phyloP scores from a whole-genome alignment of 2,113 vertebrate species.

The Eclectus roratus region DNA sequence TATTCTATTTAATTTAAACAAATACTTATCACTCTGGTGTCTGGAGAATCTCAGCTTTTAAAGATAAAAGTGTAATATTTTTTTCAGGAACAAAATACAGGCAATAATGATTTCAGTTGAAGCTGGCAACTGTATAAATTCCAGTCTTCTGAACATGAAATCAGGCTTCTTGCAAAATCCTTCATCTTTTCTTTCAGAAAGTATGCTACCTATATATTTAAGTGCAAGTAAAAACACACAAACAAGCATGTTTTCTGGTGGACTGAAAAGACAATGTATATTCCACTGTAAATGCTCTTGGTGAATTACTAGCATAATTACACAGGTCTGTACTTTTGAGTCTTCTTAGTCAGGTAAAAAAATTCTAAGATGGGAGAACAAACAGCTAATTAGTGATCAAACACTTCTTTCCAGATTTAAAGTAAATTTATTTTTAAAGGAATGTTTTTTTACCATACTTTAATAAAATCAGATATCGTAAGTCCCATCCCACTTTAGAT shows the following conservation, averaged over 20 bases:
- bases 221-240: not conserved
- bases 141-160: not conserved
- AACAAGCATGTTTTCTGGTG: not conserved
- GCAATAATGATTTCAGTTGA: not conserved
- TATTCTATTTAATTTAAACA: not conserved
- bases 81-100: not conserved
- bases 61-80: not conserved
- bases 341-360: constrained; percentile 45
- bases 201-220: not conserved
- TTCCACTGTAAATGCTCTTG: not conserved
- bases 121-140: not conserved
- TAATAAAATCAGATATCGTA: constrained; percentile 9
- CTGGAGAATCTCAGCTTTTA: not conserved
- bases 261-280: not conserved
- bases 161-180: not conserved
- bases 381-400: constrained; percentile 52
- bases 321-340: constrained; percentile 23
- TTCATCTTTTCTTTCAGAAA: not conserved
- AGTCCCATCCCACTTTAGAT: constrained; percentile 31
- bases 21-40: not conserved
- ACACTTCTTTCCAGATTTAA: constrained; percentile 49
- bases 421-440: constrained; percentile 49
- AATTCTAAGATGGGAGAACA: constrained; percentile 45
- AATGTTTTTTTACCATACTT: constrained; percentile 13
- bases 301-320: constrained; percentile 40